Evolutionary conservation across 2,113 vertebrate species (phyloP).

Genomic region (Trichomycterus rosablanca): DNA sequence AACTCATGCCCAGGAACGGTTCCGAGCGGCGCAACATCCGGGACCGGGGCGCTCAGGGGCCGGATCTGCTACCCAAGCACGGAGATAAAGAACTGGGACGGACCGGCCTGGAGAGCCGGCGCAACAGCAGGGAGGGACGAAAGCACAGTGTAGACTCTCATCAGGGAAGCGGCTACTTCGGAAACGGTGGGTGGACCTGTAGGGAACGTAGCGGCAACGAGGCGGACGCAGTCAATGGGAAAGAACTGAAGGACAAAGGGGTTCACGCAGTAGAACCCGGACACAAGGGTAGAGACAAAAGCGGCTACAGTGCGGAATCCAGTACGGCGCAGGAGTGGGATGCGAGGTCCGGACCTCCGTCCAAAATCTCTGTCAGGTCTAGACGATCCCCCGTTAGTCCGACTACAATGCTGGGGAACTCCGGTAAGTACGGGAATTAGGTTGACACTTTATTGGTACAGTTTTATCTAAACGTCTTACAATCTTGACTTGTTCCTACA

Average conservation of each 20-base stretch:
- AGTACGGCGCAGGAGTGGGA: conserved; percentile 95
- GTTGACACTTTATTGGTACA: no score
- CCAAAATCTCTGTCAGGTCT: conserved; percentile 75
- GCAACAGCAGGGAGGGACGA: conserved; percentile 51
- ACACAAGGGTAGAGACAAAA: conserved; percentile 81
- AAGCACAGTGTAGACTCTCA: conserved; percentile 19
- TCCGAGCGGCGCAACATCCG: conserved; percentile 63
- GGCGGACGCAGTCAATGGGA: conserved; percentile 50
- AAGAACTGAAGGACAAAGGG: conserved; percentile 54
- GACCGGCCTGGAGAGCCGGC: conserved; percentile 58
- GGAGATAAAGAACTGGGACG: conserved; percentile 60
- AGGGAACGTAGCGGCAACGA: no score
- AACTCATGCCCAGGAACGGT: conserved; percentile 55
- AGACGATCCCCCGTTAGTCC: conserved; percentile 85
- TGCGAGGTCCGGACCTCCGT: conserved; percentile 72
- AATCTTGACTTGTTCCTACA: no score
- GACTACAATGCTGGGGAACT: no score
- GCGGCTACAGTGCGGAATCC: no score
- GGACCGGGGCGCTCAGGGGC: conserved; percentile 45
- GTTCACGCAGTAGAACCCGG: conserved; percentile 81
- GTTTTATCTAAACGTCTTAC: no score
- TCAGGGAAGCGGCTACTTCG: conserved; percentile 21
- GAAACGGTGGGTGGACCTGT: no score
- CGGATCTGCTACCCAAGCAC: conserved; percentile 49
- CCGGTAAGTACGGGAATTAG: conserved; percentile 75